These are phyloP conservation scores for Platichthys stellatus DNA, from an alignment of 2,113 vertebrate genomes.

Conservation along the genomic window DNA sequence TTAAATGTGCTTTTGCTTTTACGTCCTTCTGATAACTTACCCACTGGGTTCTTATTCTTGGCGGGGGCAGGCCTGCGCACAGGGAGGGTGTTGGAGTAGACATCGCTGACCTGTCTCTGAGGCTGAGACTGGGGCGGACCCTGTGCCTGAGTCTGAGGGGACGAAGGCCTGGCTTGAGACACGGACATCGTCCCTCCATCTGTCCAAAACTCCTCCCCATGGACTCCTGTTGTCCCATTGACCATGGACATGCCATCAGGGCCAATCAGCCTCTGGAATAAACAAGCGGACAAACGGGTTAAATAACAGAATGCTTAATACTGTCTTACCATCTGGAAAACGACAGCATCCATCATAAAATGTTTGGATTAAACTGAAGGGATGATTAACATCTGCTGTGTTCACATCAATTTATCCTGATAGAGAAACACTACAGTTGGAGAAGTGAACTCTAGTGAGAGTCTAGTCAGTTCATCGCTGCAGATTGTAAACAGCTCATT, in stretches of 20 bases:
- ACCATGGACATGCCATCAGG: constrained; percentile 92
- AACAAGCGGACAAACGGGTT: constrained; percentile 5
- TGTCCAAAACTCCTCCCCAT: constrained; percentile 90
- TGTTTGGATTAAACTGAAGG: neutral
- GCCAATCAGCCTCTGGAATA: constrained; percentile 90
- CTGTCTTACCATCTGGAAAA: neutral
- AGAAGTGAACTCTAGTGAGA: too few relatives aligned
- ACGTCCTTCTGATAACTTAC: constrained; percentile 75
- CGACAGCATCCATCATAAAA: neutral
- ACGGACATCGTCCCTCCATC: constrained; percentile 87
- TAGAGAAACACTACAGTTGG: neutral
- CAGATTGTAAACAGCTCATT: constrained; percentile 13
- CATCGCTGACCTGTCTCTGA: constrained; percentile 96
- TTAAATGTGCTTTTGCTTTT: neutral
- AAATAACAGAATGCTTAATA: neutral
- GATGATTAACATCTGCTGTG: neutral
- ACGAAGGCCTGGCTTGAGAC: constrained; percentile 89
- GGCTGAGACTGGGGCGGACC: constrained; percentile 78
- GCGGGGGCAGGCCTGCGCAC: constrained; percentile 94
- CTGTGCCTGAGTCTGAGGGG: constrained; percentile 84
- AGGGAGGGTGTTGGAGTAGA: constrained; percentile 98
- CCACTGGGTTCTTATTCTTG: constrained; percentile 93
- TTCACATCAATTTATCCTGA: neutral
- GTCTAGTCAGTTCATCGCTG: too few relatives aligned
- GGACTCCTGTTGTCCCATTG: constrained; percentile 91